Percentiles rank a stretch among this genome's conserved stretches.
Conservation (phyloP, 1,140 invertebrate genomes). For the Brachionus asplanchnoidis region DNA sequence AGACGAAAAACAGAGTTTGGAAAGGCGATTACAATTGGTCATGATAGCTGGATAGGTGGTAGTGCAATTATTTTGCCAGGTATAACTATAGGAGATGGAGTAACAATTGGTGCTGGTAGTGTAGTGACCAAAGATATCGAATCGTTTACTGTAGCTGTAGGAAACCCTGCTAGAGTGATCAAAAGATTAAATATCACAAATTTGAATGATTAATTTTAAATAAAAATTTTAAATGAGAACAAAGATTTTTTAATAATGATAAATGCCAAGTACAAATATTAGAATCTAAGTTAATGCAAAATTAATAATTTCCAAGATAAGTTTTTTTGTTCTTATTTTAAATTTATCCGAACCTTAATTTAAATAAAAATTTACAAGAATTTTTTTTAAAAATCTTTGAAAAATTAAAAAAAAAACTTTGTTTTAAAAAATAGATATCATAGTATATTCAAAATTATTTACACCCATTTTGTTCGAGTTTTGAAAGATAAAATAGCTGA, state of each 20-base stretch:
- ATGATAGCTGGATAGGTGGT: conserved; percentile 47
- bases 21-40: conserved; percentile 8
- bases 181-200: neutral
- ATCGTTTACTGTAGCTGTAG: conserved; percentile 45
- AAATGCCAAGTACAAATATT: too few species aligned
- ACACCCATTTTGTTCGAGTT: too few species aligned
- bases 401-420: too few species aligned
- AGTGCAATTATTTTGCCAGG: conserved; percentile 45
- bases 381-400: too few species aligned
- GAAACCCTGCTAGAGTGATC: conserved; percentile 47
- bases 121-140: conserved; percentile 47
- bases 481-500: too few species aligned
- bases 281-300: too few species aligned
- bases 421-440: too few species aligned
- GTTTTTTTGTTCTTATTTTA: too few species aligned
- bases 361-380: too few species aligned
- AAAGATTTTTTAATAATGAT: neutral
- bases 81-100: conserved; percentile 47
- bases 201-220: neutral
- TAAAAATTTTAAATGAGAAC: neutral
- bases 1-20: conserved; percentile 37
- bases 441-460: too few species aligned
- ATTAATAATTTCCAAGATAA: too few species aligned
- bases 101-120: conserved; percentile 46
- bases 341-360: too few species aligned